Base-by-base conservation (phyloP, 2,888 invertebrate species). In the Agriopis aurantiaria region DNA sequence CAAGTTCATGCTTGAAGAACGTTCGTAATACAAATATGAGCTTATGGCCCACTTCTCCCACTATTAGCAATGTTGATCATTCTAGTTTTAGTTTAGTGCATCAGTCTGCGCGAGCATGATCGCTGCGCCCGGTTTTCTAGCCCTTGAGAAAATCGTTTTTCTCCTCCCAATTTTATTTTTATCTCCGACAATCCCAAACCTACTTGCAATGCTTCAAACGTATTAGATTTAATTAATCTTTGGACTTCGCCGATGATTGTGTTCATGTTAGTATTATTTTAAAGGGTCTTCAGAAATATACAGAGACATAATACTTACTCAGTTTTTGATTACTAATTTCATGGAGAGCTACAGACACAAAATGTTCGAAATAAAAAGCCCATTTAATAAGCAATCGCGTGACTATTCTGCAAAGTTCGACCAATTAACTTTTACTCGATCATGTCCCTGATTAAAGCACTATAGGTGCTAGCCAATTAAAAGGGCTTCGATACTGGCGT, bases 401-500 rank as follows among this genome's bases (percentile, higher is more conserved):
- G 68, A 64, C 64, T 64, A 33, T 68, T 46, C 52, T 52, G 56
- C 51, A 46, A 10, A 55, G 51, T 58, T 69, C 49, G 52, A 62
- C 57, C 57, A 63, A 58, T 66, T 57, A 70, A 56, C 17, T 57
- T 57, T 63, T 52, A 56, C 52, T 61, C 23, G 12, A 52, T 10
- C 14, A 33, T 57, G 62, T 62, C 52, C 46, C 52, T 46, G 64
- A 60, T 60, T 46, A 48, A 61, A 68, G 40, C 48, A 63, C 55
- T 61, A n/a, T n/a, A 55, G 41, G 17, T 23, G 17, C 52, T 61
- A 59, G 68, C 63, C 65, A 72, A 75, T 72, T 75, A 71, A 73
- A 72, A 70, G 59, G 57, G 63, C 53, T 69, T 12, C 61, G 53
- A 52, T 60, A 57, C 57, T 58, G 58, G 62, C 58, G 68, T 67